Evolutionary conservation across 1,140 invertebrate genomes (phyloP), one percentile per base, ranked within the genome.

Genomic region (Cherax quadricarinatus): DNA sequence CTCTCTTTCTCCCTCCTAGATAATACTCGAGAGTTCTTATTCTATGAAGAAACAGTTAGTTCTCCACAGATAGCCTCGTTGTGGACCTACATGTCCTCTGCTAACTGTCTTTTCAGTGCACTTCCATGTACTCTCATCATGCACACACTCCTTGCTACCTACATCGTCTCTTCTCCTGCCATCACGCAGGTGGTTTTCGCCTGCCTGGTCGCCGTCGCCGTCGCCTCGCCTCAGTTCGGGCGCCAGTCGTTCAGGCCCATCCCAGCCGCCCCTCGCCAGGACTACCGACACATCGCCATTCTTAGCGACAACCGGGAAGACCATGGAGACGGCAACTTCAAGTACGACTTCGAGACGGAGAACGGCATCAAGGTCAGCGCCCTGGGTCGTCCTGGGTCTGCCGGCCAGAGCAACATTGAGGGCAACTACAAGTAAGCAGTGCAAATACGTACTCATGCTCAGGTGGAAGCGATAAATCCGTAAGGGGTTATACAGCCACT

Each of bases 311-410:
- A 89, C 48, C 80, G 88, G 48, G n/a, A 70, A 41, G 88, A 89
- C 49, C 62, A 83, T 7, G 88, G 88, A 16, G 81, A 89, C 66
- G 88, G 88, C 62, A 83, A 89, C 80, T 89, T 89, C 80, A 14
- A 10, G 14, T 89, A 83, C 62, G 66, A 73, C 16, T 89, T 84
- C 51, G 88, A 89, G 81, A 75, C 88, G 6, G 81, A 73, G 48
- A 70, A 89, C 66, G 88, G 88, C 80, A 89, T 84, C 48, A 53
- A 16, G 7, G 88, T 73, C 21, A 41, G 51, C 14, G 80, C 49
- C 16, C 14, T 30, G 12, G 88, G 88, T 16, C 51, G 48, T 9
- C 88, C 80, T n/a, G 88, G 88, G 14, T 73, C 88, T 12, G 51
- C 53, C 1, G 88, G 88, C 12, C 88, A 89, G 62, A 89, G 80